Evolutionary conservation across 1,140 invertebrate genomes (phyloP), one percentile per base, ranked within the genome.

Genomic region (Drosophila varians): DNA sequence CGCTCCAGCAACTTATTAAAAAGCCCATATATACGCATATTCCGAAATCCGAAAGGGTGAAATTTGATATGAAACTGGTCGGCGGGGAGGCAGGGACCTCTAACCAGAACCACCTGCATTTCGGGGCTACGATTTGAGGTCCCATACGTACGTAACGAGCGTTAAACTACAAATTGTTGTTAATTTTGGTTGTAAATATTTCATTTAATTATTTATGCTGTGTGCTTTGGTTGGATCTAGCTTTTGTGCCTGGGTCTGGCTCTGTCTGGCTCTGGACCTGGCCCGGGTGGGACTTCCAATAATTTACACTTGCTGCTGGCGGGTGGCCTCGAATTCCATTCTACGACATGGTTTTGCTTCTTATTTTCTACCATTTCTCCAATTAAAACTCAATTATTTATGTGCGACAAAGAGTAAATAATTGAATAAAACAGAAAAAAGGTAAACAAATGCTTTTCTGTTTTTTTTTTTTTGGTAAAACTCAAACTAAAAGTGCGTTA

Each of bases 161-260:
- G 64, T 75, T 49, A 61, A 53, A 64, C 80, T 76, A 86, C 82
- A 83, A 83, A 83, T 83, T 83, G 79, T 77, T 86, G 82, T 80
- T 86, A 86, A 86, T 86, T 80, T 80, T 38, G 77, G 73, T 55
- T 69, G 80, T 87, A 86, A 86, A 87, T 87, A 86, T 87, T 87
- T 86, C 58, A 70, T 87, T 86, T 86, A 72, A 79, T 84, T 84
- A 78, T 83, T 74, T 84, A 84, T 83, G 78, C 56, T 78, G 51
- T 60, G 73, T 74, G 51, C 53, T 53, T 74, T 64, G 58, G 48
- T 38, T 47, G 61, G 28, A 12, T 48, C 40, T 60, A 38, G 28
- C 34, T n/a, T n/a, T n/a, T n/a, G n/a, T n/a, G n/a, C 12, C 53
- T 19, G 23, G 21, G 14, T 31, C 8, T 38, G 31, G 26, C 11